Base-by-base conservation (phyloP, 1,140 invertebrate species). In the Brachionus manjavacas region DNA sequence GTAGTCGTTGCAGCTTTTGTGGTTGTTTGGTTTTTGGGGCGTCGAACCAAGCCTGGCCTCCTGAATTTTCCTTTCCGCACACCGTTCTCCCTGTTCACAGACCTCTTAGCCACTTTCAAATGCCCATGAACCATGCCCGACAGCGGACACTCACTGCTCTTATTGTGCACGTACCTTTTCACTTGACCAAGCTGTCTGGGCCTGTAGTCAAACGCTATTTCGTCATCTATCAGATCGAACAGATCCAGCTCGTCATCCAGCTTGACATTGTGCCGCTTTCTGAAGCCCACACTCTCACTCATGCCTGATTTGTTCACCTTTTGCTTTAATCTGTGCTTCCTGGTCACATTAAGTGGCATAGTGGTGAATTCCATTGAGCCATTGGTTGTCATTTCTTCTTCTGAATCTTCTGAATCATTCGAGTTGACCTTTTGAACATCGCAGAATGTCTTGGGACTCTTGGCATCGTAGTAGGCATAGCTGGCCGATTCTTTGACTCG, bases 361-460 rank as follows among this genome's bases (percentile, higher is more conserved):
- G 41, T 49, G 25, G 16, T n/a, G 1, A n/a, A 28, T 28, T 46
- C 23, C n/a, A 49, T 14, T 12, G 35, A 3, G 6, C 12, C 31
- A 49, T 1, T 25, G 0, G 20, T 52, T 46, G 3, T 12, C 11
- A 23, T 11, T 20, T 4, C 14, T 28, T 12, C 23, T 25, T 11
- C 20, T 49, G 12, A 25, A 2, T 49, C 25, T 1, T 46, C 8
- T 49, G 31, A 0, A 14, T 9, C n/a, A n/a, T 0, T 35, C 2
- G n/a, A 70, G 12, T 35, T 0, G 0, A 25, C 6, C 12, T 81
- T 41, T 39, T 68, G 23, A 3, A 64, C 39, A 43, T 81, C 79
- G 16, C 79, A 81, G 41, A 81, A 81, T 8, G 79, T 81, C 25
- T 81, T 81, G 12, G 79, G 79, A 81, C 52, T 81, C 28, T 81